These are phyloP conservation scores for Alligator sinensis DNA, from an alignment of 2,113 vertebrate species.

Conservation along the genomic window DNA sequence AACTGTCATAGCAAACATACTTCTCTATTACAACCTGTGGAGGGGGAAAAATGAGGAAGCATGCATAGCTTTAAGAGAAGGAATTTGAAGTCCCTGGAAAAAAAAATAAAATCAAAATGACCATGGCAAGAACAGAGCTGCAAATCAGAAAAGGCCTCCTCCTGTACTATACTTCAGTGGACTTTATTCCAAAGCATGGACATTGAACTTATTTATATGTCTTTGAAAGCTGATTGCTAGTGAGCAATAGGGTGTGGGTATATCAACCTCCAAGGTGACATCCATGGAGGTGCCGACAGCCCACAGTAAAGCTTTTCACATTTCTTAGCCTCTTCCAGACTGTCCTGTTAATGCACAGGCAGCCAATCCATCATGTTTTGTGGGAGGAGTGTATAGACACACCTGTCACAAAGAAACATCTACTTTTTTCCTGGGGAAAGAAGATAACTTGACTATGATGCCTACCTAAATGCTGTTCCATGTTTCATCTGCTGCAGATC, in stretches of 20 bases:
- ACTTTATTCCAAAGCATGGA: neutral
- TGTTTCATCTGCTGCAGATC: neutral
- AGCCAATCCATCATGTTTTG: neutral
- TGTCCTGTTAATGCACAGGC: accelerated
- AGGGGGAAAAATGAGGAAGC: neutral
- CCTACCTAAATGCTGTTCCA: neutral
- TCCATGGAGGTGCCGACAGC: constrained; percentile 9
- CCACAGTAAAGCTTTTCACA: neutral
- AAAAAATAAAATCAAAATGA: constrained; percentile 58
- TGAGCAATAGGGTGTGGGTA: neutral
- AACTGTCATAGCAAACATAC: constrained; percentile 34
- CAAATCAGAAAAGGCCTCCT: accelerated
- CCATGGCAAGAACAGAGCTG: neutral
- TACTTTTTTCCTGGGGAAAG: neutral
- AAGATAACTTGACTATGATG: accelerated
- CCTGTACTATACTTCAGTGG: accelerated
- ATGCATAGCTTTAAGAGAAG: neutral
- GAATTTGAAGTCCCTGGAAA: constrained; percentile 15
- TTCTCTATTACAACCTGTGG: neutral
- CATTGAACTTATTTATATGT: neutral
- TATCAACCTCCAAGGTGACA: neutral
- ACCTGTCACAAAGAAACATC: accelerated
- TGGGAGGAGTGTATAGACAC: neutral
- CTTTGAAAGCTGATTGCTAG: neutral
- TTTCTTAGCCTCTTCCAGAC: neutral